Evolutionary conservation across 2,797 vertebrate species (phyloP).

Genomic region (Bradypus variegatus): DNA sequence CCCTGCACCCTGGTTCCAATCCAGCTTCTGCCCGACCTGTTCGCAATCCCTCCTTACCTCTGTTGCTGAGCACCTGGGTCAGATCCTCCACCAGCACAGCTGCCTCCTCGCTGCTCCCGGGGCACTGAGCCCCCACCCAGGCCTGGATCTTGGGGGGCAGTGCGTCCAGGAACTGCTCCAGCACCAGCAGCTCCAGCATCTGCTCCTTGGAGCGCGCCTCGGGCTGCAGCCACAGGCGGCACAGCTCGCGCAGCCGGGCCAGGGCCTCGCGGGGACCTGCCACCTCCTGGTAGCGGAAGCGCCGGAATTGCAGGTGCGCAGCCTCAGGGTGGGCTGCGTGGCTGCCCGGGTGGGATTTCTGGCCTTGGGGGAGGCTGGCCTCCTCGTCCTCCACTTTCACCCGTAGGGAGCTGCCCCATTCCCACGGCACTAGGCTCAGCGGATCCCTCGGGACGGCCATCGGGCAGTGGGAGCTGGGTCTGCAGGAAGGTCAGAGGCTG

Average conservation of each 20-base stretch:
- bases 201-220: background rate
- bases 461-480: background rate
- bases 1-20: too few relatives aligned
- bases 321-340: background rate
- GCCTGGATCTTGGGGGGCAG: slow-evolving; percentile 35
- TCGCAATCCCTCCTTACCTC: background rate
- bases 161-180: slow-evolving; percentile 7
- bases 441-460: slow-evolving; percentile 17
- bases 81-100: slow-evolving; percentile 31
- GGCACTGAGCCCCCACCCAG: slow-evolving; percentile 35
- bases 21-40: background rate
- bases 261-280: background rate
- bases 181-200: slow-evolving; percentile 41
- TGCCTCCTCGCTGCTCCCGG: slow-evolving; percentile 34
- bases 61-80: slow-evolving; percentile 1
- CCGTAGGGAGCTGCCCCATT: background rate
- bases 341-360: background rate
- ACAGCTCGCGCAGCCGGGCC: background rate
- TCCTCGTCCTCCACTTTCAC: slow-evolving; percentile 39
- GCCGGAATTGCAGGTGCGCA: background rate
- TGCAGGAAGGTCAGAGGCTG: background rate
- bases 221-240: slow-evolving; percentile 27
- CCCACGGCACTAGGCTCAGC: slow-evolving; percentile 19
- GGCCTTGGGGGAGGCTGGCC: background rate
- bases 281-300: slow-evolving; percentile 20